Percentiles rank a stretch among this genome's conserved stretches.
These are phyloP conservation scores for Hippoglossus stenolepis DNA, from an alignment of 2,113 vertebrate species.

Conservation along the genomic window DNA sequence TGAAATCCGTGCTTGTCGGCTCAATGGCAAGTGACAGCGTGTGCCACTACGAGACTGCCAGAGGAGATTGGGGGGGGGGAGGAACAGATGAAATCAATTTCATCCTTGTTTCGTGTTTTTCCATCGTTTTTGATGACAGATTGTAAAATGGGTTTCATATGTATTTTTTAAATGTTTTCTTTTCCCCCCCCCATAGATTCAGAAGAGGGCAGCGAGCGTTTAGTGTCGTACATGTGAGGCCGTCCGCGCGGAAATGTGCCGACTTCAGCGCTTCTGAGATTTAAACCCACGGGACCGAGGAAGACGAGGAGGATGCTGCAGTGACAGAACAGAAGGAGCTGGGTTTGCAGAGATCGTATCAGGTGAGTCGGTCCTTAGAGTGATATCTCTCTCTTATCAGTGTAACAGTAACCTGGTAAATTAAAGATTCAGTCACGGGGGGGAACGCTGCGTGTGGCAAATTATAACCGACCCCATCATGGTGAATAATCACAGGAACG, in stretches of 20 bases:
- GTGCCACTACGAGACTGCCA: constrained; percentile 65
- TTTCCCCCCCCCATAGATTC: constrained; percentile 25
- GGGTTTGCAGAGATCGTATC: constrained; percentile 60
- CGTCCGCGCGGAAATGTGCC: constrained; percentile 48
- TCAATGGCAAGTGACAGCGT: constrained; percentile 70
- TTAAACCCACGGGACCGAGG: constrained; percentile 6
- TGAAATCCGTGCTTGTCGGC: constrained; percentile 51
- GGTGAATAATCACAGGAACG: background rate
- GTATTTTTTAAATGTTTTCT: constrained; percentile 28
- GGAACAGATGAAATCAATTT: constrained; percentile 77
- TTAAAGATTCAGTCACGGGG: constrained; percentile 12
- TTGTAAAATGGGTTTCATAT: constrained; percentile 74
- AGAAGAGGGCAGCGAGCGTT: constrained; percentile 47
- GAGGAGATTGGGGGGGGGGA: constrained; percentile 52
- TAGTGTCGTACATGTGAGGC: constrained; percentile 49
- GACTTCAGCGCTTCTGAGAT: constrained; percentile 62
- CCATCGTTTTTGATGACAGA: constrained; percentile 69
- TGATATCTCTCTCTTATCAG: constrained; percentile 34
- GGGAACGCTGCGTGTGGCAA: background rate
- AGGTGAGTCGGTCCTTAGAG: constrained; percentile 43
- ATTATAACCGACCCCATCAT: background rate
- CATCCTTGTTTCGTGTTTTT: constrained; percentile 48
- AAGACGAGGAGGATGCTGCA: constrained; percentile 42
- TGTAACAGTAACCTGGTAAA: constrained; percentile 22
- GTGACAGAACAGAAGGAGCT: constrained; percentile 30